Base-by-base conservation (phyloP, 1,140 invertebrate species). In the Procambarus virginalis region DNA sequence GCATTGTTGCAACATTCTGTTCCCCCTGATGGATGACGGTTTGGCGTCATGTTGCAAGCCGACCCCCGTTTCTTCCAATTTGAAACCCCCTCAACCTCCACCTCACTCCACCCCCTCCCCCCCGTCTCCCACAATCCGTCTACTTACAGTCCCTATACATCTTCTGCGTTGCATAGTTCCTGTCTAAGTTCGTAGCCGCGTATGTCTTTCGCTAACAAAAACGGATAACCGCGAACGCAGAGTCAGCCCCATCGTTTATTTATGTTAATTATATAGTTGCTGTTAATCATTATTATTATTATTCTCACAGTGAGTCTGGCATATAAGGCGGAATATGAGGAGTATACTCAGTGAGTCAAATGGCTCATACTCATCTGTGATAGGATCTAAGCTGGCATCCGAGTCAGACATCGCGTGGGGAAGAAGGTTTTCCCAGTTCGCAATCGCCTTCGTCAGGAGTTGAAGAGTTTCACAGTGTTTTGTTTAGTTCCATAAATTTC, bases 1-100 rank as follows among this genome's bases (percentile, higher is more conserved):
- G 12, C 78, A 55, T 80, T 80, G 78, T 80, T 80, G 78, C 78
- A 80, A 20, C 45, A 80, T 58, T 55, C 49, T 80, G 78, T 80
- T 55, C 48, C 12, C 78, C 22, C 78, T 80, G 78, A 80, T 80
- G 49, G 78, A 80, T 80, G 78, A n/a, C 20, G 48, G 78, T 8
- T 17, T 9, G 22, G 49, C 22, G 78, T 80, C 78, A 55, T 80
- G 78, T 80, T 80, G 49, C 78, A 80, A 55, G 20, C 78, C 78
- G 17, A 9, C 49, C 55, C 48, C 49, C 78, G 17, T 80, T 80
- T 80, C 78, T 73, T 22, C n/a, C 46, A 78, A 51, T 76, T 48
- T 78, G 46, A 10, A 5, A 45, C 76, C 76, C 46, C 46, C 46
- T 49, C 45, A 14, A 1, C 76, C 76, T 49, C 76, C 17, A 49